Evolutionary conservation across 2,888 invertebrate species (phyloP).

Genomic region (Meliscaeva auricollis): DNA sequence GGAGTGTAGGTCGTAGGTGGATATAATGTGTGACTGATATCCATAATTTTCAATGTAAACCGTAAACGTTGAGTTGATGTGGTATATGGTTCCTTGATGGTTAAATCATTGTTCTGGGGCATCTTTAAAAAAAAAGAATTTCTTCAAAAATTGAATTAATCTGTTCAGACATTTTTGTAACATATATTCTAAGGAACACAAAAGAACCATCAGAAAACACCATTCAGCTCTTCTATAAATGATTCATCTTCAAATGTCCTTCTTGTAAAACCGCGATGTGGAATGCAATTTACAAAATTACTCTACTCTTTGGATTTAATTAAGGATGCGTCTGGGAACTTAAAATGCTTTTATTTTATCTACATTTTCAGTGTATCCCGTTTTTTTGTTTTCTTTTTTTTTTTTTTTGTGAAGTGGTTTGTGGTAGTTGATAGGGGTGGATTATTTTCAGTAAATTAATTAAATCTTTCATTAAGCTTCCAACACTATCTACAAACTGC

Average conservation of each 20-base stretch:
- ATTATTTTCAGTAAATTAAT: constrained; percentile 49
- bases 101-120: too few relatives aligned
- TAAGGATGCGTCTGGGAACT: constrained; percentile 9
- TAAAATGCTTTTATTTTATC: constrained; percentile 10
- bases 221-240: not conserved
- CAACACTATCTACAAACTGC: not conserved
- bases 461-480: constrained; percentile 35
- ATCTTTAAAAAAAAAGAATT: too few relatives aligned
- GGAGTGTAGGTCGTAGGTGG: not conserved
- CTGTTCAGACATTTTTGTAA: too few relatives aligned
- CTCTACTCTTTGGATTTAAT: constrained; percentile 39
- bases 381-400: not conserved
- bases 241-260: constrained; percentile 17
- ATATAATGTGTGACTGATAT: not conserved
- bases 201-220: not conserved
- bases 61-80: not conserved
- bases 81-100: too few relatives aligned
- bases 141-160: too few relatives aligned
- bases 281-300: constrained; percentile 38
- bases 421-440: not conserved
- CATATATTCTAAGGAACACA: not conserved
- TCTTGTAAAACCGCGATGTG: not conserved
- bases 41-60: too few relatives aligned
- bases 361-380: not conserved
- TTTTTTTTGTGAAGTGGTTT: not conserved